Evolutionary conservation across 2,888 invertebrate genomes (phyloP), one percentile per base, ranked within the genome.

Genomic region (Amblyjoppa proteus): DNA sequence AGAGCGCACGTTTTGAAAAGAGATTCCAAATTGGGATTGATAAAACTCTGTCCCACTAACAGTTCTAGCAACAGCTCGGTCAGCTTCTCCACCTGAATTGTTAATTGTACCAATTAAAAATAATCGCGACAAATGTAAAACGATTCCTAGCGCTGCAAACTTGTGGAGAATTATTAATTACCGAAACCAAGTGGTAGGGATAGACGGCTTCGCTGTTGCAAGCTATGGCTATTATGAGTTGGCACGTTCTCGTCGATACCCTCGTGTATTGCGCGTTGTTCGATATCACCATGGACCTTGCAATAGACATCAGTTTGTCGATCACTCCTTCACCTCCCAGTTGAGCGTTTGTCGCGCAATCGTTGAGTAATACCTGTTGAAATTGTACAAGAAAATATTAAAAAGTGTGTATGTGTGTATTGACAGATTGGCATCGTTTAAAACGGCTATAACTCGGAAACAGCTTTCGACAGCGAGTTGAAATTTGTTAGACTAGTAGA

Each of bases 181-280:
- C 94, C 87, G 94, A 93, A 89, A 90, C 90, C 87, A 93, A 88
- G 71, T 94, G 92, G 83, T 94, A 93, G 7, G 94, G 94, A 85
- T 93, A 94, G 34, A 93, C 91, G 34, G 94, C 93, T 87, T 89
- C 91, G 45, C 90, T 91, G 61, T 94, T 94, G 71, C 92, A 93
- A n/a, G 94, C 92, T 61, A 94, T 92, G 3, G 94, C 93, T 81
- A 93, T 92, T 81, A 94, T 93, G 1, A 94, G 88, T 88, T 94
- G 93, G 85, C 94, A 94, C 7, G 94, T 93, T 83, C 94, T 89
- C 34, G 92, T 94, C 3, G 93, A 91, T 56, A 94, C 93, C 64
- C 94, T 89, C 3, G 94, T 94, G 74, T 94, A 93, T 81, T 94
- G 94, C 58, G 94, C 93, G 83, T 94, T 94, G 78, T 93, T 94